Evolutionary conservation across 1,140 invertebrate species (phyloP).

Genomic region (Drosophila lacertosa): DNA sequence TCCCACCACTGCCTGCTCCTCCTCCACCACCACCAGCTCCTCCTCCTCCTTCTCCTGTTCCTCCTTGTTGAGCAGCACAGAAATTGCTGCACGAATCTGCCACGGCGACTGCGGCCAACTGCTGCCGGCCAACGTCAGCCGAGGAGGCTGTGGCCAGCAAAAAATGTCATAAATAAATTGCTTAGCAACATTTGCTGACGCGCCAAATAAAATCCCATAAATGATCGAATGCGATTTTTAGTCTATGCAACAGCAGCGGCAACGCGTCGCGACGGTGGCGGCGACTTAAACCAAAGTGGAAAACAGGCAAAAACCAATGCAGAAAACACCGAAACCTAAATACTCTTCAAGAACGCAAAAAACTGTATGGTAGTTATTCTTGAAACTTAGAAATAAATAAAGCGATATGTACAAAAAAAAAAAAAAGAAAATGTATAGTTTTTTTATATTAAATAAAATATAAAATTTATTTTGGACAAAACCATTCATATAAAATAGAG

Average conservation of each 20-base stretch:
- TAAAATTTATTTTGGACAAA: too few relatives aligned
- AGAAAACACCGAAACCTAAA: not conserved
- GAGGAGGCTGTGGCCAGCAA: conserved; percentile 39
- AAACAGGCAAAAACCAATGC: conserved; percentile 36
- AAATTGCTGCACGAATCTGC: conserved; percentile 75
- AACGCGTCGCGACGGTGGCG: conserved; percentile 40
- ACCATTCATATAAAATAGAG: too few relatives aligned
- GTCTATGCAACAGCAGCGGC: conserved; percentile 66
- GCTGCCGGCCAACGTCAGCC: conserved; percentile 12
- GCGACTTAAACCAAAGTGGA: conserved; percentile 36
- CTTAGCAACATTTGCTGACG: conserved; percentile 83
- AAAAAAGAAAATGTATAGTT: too few relatives aligned
- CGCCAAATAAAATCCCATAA: conserved; percentile 84
- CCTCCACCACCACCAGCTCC: not conserved
- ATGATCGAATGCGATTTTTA: conserved; percentile 84
- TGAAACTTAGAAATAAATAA: conserved; percentile 17
- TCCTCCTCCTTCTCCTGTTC: conserved; percentile 7
- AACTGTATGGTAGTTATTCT: too few relatives aligned
- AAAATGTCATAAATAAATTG: conserved; percentile 84
- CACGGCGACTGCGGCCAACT: conserved; percentile 24
- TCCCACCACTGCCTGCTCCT: conserved; percentile 32
- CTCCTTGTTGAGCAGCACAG: conserved; percentile 38
- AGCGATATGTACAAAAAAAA: not conserved
- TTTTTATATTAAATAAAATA: too few relatives aligned
- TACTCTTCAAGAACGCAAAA: conserved; percentile 30